Evolutionary conservation across 2,888 invertebrate genomes (phyloP).

Genomic region (Acronicta alni): DNA sequence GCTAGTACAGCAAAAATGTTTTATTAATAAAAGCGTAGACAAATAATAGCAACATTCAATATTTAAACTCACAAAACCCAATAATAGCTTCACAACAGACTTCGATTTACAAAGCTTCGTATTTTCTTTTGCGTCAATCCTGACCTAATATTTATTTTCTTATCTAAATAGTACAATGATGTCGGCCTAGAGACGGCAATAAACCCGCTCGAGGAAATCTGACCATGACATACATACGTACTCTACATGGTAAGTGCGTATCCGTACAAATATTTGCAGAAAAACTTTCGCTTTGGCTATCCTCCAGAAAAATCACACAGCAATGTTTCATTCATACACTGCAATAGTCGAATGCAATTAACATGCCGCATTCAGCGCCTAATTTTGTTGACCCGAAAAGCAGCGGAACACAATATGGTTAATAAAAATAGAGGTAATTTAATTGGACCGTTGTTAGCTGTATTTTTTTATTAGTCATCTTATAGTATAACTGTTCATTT

Average conservation of each 20-base stretch:
- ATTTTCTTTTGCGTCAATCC: conserved; percentile 55
- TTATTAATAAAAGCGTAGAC: conserved; percentile 26
- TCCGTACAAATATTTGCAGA: conserved; percentile 68
- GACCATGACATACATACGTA: conserved; percentile 78
- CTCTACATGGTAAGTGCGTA: conserved; percentile 63
- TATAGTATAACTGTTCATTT: too few species aligned
- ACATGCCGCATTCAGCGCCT: conserved; percentile 17
- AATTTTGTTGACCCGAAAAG: not conserved
- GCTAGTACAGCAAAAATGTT: conserved; percentile 40
- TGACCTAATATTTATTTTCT: conserved; percentile 65
- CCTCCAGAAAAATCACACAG: conserved; percentile 68
- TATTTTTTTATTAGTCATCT: too few species aligned
- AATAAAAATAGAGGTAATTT: conserved; percentile 20
- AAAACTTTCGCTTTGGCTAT: conserved; percentile 77
- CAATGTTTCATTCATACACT: conserved; percentile 72
- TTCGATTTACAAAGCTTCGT: conserved; percentile 24
- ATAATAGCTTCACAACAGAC: conserved; percentile 35
- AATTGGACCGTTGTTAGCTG: conserved; percentile 5
- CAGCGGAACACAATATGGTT: not conserved
- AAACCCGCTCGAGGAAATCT: conserved; percentile 67
- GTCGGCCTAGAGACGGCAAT: conserved; percentile 73
- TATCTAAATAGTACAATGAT: conserved; percentile 71
- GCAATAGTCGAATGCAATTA: conserved; percentile 52
- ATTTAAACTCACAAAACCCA: conserved; percentile 33
- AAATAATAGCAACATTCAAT: conserved; percentile 31